phyloP scores from a whole-genome alignment of 2,888 invertebrate genomes.

The Amphipoea lucens region DNA sequence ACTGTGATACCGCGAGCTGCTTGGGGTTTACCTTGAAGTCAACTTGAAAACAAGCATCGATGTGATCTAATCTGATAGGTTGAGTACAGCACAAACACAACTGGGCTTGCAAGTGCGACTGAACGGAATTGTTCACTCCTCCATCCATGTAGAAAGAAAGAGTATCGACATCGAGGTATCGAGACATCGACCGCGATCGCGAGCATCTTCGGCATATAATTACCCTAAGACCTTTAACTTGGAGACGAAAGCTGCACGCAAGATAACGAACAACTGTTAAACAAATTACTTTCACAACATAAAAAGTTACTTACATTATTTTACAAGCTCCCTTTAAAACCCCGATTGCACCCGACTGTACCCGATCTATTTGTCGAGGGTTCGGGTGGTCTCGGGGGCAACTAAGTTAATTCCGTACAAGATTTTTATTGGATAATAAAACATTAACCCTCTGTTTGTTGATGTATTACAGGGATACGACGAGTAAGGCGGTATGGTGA shows the following conservation, averaged over 20 bases:
- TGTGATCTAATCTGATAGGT: too few relatives aligned
- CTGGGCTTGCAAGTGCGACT: neutral
- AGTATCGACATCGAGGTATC: neutral
- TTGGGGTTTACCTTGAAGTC: too few relatives aligned
- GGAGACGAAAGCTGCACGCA: neutral
- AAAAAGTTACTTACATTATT: neutral
- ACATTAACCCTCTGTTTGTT: conserved; percentile 56
- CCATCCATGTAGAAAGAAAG: neutral
- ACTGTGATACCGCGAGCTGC: too few relatives aligned
- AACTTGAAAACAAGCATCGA: too few relatives aligned
- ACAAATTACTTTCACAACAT: neutral
- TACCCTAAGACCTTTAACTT: neutral
- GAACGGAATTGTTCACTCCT: neutral
- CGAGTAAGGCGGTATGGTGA: neutral
- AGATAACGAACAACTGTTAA: neutral
- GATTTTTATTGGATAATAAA: conserved; percentile 64
- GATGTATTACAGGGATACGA: conserved; percentile 19
- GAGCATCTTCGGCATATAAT: neutral
- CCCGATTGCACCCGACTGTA: conserved; percentile 45
- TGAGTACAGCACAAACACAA: neutral
- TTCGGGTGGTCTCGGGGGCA: conserved; percentile 65
- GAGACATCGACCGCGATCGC: neutral
- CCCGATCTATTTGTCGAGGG: conserved; percentile 49
- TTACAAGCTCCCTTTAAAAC: neutral
- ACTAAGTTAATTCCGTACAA: conserved; percentile 58